phyloP scores from a whole-genome alignment of 2,888 invertebrate genomes.

The Dilophus febrilis region DNA sequence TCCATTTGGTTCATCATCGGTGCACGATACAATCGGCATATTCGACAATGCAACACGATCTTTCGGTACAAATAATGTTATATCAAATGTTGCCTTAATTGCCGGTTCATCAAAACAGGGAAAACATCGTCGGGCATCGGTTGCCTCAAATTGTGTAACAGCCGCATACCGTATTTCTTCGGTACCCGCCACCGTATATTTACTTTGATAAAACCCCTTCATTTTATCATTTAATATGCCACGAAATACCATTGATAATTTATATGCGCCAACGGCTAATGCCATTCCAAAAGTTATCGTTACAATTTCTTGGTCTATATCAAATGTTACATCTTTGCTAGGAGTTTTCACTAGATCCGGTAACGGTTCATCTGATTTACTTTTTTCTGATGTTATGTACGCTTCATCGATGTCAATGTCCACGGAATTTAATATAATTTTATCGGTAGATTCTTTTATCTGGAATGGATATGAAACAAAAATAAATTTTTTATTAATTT shows the following conservation, averaged over 20 bases:
- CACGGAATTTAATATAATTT: constrained; percentile 58
- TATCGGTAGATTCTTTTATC: constrained; percentile 48
- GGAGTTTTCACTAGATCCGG: too few relatives aligned
- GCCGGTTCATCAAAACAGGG: constrained; percentile 99
- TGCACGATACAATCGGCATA: constrained; percentile 51
- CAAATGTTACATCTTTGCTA: constrained; percentile 17
- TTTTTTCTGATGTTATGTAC: constrained; percentile 33
- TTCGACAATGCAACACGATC: constrained; percentile 81
- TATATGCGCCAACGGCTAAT: constrained; percentile 38
- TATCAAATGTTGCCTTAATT: constrained; percentile 86
- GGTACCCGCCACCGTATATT: constrained; percentile 46
- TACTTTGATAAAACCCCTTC: constrained; percentile 89
- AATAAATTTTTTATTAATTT: too few relatives aligned
- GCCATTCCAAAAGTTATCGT: constrained; percentile 44
- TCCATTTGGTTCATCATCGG: constrained; percentile 27
- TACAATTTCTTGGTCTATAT: constrained; percentile 47
- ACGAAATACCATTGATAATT: constrained; percentile 53
- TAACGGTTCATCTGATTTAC: too few relatives aligned
- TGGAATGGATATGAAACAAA: too few relatives aligned
- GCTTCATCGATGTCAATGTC: constrained; percentile 54
- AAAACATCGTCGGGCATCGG: constrained; percentile 82
- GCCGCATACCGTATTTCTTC: constrained; percentile 71
- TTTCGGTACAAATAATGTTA: constrained; percentile 64
- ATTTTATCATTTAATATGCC: constrained; percentile 83
- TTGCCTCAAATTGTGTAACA: constrained; percentile 83